Evolutionary conservation across 2,797 vertebrate species (phyloP), one percentile per base, ranked within the genome.

Genomic region (Rhincodon typus): DNA sequence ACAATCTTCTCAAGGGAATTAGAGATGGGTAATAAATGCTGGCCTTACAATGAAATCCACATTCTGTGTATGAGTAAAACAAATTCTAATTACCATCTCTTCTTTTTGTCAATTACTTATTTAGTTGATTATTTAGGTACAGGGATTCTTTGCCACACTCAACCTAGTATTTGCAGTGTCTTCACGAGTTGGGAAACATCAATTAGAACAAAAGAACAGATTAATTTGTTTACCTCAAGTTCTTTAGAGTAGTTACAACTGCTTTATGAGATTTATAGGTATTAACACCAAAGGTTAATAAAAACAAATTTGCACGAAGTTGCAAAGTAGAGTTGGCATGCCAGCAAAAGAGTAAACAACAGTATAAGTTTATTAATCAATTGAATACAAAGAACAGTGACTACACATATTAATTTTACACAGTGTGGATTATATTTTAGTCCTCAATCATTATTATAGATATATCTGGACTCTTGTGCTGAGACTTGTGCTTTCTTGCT

Each of bases 261-360:
- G 66, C 62, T 93, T n/a, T 42, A 10, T 42, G n/a, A 62, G 21
- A 3, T 69, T 67, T 42, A 42, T 38, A 23, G 15, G 25, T 21
- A 93, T 67, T 42, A 66, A 69, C 90, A 93, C 62, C n/a, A 25
- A 21, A 93, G 88, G 57, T 91, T 93, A 93, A 93, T 12, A 93
- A 93, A 42, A 69, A 69, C 34, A 67, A 17, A 42, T 67, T 38
- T 93, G 57, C 6, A 42, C 21, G 21, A 57, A 66, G 57, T 91
- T 93, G 13, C 66, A 93, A 93, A 93, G n/a, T 23, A 93, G 90
- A 69, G 4, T 38, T 69, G n/a, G 62, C 90, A 69, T 8, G n/a
- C 5, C 5, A 84, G 6, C 42, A 84, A 84, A 46, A 25, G 38
- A 42, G 17, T 38, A 84, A 84, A 23, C 82, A 84, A 84, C 7